phyloP scores from a whole-genome alignment of 53 echinoderm and acorn worm genomes.

The Holothuria leucospilota region DNA sequence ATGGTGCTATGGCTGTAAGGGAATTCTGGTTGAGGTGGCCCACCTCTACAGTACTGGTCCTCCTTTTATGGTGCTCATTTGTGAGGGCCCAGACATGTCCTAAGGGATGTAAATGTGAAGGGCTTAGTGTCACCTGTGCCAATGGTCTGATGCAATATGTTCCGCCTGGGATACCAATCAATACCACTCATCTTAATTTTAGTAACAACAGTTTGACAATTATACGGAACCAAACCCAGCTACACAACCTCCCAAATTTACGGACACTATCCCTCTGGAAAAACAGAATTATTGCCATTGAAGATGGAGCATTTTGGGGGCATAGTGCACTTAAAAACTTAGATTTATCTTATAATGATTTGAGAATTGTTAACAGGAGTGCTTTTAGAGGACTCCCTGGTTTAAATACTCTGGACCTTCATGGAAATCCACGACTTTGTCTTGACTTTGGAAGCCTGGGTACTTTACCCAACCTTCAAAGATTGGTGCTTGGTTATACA shows the following conservation, averaged over 20 bases:
- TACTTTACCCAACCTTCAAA: neutral
- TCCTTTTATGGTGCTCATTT: neutral
- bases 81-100: neutral
- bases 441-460: slow-evolving; percentile 37
- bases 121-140: neutral
- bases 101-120: neutral
- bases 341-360: slow-evolving; percentile 32
- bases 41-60: too few species aligned
- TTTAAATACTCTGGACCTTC: neutral
- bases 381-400: neutral
- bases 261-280: neutral
- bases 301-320: slow-evolving; percentile 7
- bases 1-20: too few species aligned
- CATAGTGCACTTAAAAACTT: neutral
- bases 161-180: slow-evolving; percentile 25
- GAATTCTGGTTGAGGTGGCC: too few species aligned
- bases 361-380: slow-evolving; percentile 10
- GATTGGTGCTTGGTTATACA: slow-evolving; percentile 19
- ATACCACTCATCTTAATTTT: slow-evolving; percentile 14
- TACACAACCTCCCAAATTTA: slow-evolving; percentile 25
- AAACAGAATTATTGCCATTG: slow-evolving; percentile 2
- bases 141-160: slow-evolving; percentile 6
- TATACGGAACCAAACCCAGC: slow-evolving; percentile 34
- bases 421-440: slow-evolving; percentile 27
- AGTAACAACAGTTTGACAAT: slow-evolving; percentile 10